Evolutionary conservation across 2,113 vertebrate species (phyloP).

Genomic region (Lynx canadensis): DNA sequence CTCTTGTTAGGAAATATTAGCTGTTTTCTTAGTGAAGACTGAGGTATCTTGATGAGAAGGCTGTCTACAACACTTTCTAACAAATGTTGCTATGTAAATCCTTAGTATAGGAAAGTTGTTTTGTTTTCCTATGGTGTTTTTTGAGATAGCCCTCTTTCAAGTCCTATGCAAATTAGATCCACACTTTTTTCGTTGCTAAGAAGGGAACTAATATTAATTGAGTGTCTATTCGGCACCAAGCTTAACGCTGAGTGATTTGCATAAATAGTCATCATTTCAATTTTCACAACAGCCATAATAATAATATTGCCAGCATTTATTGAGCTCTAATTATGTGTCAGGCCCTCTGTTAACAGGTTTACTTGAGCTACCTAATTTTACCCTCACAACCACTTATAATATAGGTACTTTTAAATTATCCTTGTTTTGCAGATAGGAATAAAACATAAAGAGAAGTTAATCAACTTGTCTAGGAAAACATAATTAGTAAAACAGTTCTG

Average conservation of each 20-base stretch:
- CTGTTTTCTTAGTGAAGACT: neutral
- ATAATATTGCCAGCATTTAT: conserved; percentile 61
- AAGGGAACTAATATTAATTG: conserved; percentile 36
- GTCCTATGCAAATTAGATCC: conserved; percentile 36
- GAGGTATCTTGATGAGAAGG: neutral
- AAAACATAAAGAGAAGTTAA: conserved; percentile 35
- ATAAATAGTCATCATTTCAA: conserved; percentile 62
- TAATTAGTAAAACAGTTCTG: neutral
- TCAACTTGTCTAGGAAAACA: neutral
- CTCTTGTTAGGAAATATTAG: conserved; percentile 13
- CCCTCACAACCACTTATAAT: neutral
- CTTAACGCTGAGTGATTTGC: conserved; percentile 44
- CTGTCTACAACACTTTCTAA: neutral
- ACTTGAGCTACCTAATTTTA: conserved; percentile 39
- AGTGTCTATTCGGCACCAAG: neutral
- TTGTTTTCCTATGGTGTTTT: neutral
- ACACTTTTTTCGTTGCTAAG: neutral
- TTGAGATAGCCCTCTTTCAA: conserved; percentile 36
- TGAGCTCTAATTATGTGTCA: conserved; percentile 58
- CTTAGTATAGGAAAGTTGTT: neutral
- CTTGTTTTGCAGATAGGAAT: conserved; percentile 33
- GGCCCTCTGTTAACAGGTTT: conserved; percentile 51
- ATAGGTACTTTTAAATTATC: conserved; percentile 44
- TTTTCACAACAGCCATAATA: conserved; percentile 61
- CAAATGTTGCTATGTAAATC: neutral